Evolutionary conservation across 2,888 invertebrate species (phyloP), one percentile per base, ranked within the genome.

Genomic region (Lottia gigantea): DNA sequence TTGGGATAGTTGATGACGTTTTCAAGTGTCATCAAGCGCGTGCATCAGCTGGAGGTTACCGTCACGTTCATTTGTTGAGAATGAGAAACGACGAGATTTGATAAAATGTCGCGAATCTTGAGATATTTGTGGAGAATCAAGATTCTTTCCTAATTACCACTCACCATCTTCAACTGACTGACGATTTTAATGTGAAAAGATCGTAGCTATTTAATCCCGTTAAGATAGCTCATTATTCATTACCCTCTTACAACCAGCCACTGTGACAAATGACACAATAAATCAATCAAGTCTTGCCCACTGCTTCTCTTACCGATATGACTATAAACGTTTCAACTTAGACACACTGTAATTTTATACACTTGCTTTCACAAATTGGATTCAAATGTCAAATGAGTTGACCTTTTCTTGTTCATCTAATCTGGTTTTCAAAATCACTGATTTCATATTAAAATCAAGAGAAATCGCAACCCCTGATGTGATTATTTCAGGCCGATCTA

Each of bases 121-220:
- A 55, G 55, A 55, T 55, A 55, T 55, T 55, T 55, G 19, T 19
- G 55, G 55, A 55, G 55, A 55, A 55, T 55, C 55, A 55, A 55
- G 55, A 55, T 55, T 55, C 55, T 55, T 55, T 55, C 55, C 71
- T 71, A 74, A 71, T 71, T 74, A 71, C 71, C 71, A 66, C 68
- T 67, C 69, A 62, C 61, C 62, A 63, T 64, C 64, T 67, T 46
- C 40, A 40, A 14, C 31, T 67, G 68, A 64, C 66, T 74, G 71
- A 74, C 71, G 71, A 71, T 67, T 63, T 66, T 63, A 65, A 66
- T 55, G 73, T 68, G 68, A 67, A 64, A 62, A 66, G 64, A 55
- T 68, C 49, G 78, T 76, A 78, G 78, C 77, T 68, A 76, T 75
- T 79, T 80, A 82, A 82, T 80, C 76, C 72, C 78, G 80, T 80